Evolutionary conservation across 2,113 vertebrate genomes (phyloP).

Genomic region (Equus przewalskii): DNA sequence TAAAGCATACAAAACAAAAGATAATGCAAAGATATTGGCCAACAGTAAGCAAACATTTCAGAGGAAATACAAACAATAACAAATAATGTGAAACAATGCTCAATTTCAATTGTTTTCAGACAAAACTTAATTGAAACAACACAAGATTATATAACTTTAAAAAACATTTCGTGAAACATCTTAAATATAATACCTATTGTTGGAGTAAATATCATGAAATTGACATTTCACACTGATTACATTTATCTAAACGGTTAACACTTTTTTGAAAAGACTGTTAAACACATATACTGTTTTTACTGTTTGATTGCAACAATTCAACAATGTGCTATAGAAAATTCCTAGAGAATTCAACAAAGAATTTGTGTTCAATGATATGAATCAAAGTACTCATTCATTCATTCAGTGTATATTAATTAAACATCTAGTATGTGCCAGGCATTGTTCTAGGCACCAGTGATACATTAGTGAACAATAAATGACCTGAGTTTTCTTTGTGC

Average conservation of each 20-base stretch:
- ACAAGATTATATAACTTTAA: neutral
- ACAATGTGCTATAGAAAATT: neutral
- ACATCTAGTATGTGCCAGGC: neutral
- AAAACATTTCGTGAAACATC: neutral
- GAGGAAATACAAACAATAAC: neutral
- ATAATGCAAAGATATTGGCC: neutral
- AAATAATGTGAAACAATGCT: neutral
- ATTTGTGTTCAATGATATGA: neutral
- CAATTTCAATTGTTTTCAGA: neutral
- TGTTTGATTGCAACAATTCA: neutral
- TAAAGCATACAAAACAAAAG: neutral
- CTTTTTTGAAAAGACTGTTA: neutral
- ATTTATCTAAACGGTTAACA: neutral
- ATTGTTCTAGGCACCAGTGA: neutral
- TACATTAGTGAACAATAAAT: neutral
- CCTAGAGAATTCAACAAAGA: neutral
- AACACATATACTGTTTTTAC: neutral
- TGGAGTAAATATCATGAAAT: neutral
- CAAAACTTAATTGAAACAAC: neutral
- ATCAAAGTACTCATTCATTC: neutral
- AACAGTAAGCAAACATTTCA: neutral
- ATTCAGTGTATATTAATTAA: neutral
- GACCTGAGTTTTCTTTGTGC: neutral
- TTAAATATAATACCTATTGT: neutral
- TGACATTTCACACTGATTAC: neutral